Evolutionary conservation across 2,797 vertebrate genomes (phyloP), one percentile per base, ranked within the genome.

Genomic region (Pogonophryne albipinna): DNA sequence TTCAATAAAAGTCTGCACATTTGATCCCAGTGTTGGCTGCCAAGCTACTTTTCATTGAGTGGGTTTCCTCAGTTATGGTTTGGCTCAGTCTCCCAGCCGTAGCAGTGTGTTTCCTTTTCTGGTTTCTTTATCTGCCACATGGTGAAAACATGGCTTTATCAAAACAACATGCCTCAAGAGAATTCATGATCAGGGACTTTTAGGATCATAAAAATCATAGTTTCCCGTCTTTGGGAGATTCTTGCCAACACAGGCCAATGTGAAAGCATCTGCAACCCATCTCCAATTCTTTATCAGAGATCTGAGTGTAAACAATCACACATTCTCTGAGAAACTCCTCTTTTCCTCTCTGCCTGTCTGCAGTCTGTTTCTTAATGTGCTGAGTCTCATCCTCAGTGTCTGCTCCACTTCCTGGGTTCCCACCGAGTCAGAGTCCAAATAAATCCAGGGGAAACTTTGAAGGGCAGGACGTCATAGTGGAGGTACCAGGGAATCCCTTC

Each of bases 321-420:
- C 23, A 62, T 64, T 59, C 56, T 75, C 47, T 65, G 13, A n/a
- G 66, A 69, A 86, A 61, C 69, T 71, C 68, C 77, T 65, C 44
- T 71, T 57, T 78, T 81, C 78, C 67, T 62, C 65, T 55, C 49
- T 7, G 31, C 38, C 47, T 72, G 77, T 86, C 78, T 77, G 77
- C 83, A 61, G 49, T 74, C 6, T 79, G 74, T 78, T 85, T 79
- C 46, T 56, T 70, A 78, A 81, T 89, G 71, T 80, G 80, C 74
- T 70, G 73, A 88, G 84, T 83, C 83, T 90, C 71, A 59, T 88
- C 77, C 80, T 78, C 59, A 45, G 55, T 59, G 89, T 93, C 90
- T 92, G 81, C 66, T 86, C 80, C 55, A 77, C 84, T 89, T 91
- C 85, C 88, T 84, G 82, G 74, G 87, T 78, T 87, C 78, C 74